phyloP scores from a whole-genome alignment of 2,888 invertebrate genomes.

The Agriotes lineatus region DNA sequence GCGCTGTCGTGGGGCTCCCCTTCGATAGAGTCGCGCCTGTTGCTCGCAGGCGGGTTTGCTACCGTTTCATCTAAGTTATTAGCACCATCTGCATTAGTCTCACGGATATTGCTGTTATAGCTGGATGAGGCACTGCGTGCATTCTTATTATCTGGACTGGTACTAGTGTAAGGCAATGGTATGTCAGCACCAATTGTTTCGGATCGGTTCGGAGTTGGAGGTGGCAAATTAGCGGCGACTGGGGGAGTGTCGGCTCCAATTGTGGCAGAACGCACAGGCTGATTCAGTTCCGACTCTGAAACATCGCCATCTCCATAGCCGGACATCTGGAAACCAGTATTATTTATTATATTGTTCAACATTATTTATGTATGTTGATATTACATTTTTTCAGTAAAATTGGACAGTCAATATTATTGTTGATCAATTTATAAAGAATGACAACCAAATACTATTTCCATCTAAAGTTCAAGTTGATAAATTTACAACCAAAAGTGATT shows the following conservation, averaged over 20 bases:
- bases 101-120: slow-evolving; percentile 60
- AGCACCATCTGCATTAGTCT: slow-evolving; percentile 69
- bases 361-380: too few relatives aligned
- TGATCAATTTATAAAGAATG: too few relatives aligned
- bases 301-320: slow-evolving; percentile 48
- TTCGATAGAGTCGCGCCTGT: slow-evolving; percentile 57
- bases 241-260: slow-evolving; percentile 66
- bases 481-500: too few relatives aligned
- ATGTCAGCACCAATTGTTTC: slow-evolving; percentile 57
- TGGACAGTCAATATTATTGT: too few relatives aligned
- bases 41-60: slow-evolving; percentile 21
- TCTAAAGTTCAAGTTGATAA: too few relatives aligned
- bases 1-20: slow-evolving; percentile 55
- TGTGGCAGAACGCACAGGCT: slow-evolving; percentile 62
- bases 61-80: slow-evolving; percentile 45
- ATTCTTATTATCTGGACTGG: slow-evolving; percentile 28
- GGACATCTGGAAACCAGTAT: background rate
- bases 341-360: too few relatives aligned
- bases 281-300: slow-evolving; percentile 51
- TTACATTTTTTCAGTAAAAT: too few relatives aligned
- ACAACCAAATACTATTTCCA: too few relatives aligned
- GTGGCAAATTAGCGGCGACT: slow-evolving; percentile 37
- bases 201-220: slow-evolving; percentile 51
- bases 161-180: slow-evolving; percentile 38
- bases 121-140: slow-evolving; percentile 32